Base-by-base conservation (phyloP, 1,140 invertebrate species). In the Drosophila parabipectinata region DNA sequence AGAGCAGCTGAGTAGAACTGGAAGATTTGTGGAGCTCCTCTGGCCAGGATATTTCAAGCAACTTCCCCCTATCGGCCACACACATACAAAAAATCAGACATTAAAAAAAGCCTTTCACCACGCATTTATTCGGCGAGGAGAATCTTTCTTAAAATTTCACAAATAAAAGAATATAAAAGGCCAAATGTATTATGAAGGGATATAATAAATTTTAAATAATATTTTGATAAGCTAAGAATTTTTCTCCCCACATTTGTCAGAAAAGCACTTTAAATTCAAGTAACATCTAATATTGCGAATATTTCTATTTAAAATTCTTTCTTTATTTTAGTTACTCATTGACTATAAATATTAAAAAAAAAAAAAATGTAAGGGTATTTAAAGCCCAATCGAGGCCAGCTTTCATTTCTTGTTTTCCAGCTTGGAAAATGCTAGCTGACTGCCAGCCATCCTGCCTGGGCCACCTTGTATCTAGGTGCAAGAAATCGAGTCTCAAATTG, bases 401-500 rank as follows among this genome's bases (percentile, higher is more conserved):
- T 56, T 68, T 69, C 64, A 44, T 68, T 69, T 68, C 51, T 68
- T 30, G 66, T 68, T 68, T 68, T 26, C 7, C 32, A 48, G 62
- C 71, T 57, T 50, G 21, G 50, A 53, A 72, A 61, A 71, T 72
- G 69, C 69, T 47, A 39, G 64, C 41, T 39, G 15, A 30, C 32
- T 48, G 51, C 18, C 48, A 39, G 54, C 28, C 50, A 28, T 47
- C 48, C 45, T 41, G 30, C 41, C 58, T 48, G 47, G 32, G 50
- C 50, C 52, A 61, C 48, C 72, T 72, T 67, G 62, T 62, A 62
- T 66, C 63, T 78, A 74, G 79, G 79, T 83, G 79, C 79, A 66
- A 82, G 80, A 83, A 79, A 83, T 83, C 80, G 75, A 83, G 80
- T 79, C 79, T 79, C 53, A 63, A 74, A 79, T 84, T 84, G 76